Base-by-base conservation (phyloP, 1,140 invertebrate species). In the Copidosoma floridanum region DNA sequence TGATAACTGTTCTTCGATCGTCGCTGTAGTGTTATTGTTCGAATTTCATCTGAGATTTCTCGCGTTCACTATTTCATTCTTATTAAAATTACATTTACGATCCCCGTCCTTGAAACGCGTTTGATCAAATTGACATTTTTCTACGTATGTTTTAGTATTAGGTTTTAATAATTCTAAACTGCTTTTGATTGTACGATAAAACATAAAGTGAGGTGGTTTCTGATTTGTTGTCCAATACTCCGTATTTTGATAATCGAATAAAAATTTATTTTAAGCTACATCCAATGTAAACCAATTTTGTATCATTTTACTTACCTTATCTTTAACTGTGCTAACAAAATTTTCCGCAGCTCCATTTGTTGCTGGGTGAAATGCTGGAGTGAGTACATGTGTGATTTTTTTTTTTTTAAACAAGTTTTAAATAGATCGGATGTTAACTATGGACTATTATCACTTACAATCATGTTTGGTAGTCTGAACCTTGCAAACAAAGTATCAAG, bases 321-420 rank as follows among this genome's bases (percentile, higher is more conserved):
- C 50, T 65, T 74, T 74, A 47, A 76, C 68, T 24, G 65, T 68
- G 47, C 67, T 67, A 0, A 73, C 66, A 60, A 71, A 68, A 26
- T 74, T 67, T 57, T 75, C 71, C 0, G 74, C 71, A 20, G 65
- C 63, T 0, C 73, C 73, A 57, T 75, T 74, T 16, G 73, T 71
- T 3, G 74, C 67, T 38, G 73, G 74, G 55, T 76, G 66, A 14
- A 66, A 59, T 3, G 72, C 69, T 20, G 72, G 61, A 23, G 68
- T 58, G 29, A 70, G 69, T 14, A 54, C 68, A 11, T 75, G 72
- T 23, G 67, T 67, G 4, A 76, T 60, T 16, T 61, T 64, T 41
- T 71, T 66, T 32, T 14, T 44, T 55, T 57, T n/a, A 67, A 51
- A 53, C 71, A 74, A 21, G 32, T 37, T 26, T 56, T 11, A 37